A percentile compares a stretch with the other conserved stretches of the same genome.
phyloP scores from a whole-genome alignment of 2,797 vertebrate genomes.

The Falco biarmicus region DNA sequence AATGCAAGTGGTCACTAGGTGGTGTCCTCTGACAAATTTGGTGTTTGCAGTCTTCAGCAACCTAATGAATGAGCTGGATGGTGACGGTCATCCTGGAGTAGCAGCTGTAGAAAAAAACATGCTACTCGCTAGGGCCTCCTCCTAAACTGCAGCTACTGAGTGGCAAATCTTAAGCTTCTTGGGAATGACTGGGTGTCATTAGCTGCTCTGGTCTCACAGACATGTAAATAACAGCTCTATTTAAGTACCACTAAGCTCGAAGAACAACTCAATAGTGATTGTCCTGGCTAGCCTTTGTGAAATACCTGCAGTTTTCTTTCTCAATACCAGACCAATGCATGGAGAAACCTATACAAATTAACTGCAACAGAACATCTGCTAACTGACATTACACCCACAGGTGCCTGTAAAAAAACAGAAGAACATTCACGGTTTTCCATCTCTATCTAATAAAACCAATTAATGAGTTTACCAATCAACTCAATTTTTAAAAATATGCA shows the following conservation, averaged over 20 bases:
- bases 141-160: not conserved
- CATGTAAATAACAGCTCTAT: not conserved
- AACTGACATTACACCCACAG: not conserved
- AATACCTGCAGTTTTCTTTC: not conserved
- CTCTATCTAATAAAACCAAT: not conserved
- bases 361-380: not conserved
- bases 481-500: not conserved
- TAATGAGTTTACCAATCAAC: not conserved
- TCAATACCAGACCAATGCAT: not conserved
- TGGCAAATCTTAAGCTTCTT: not conserved
- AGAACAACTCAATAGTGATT: not conserved
- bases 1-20: constrained; percentile 46
- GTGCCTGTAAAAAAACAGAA: not conserved
- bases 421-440: not conserved
- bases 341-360: not conserved
- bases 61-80: not conserved
- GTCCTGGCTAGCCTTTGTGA: not conserved
- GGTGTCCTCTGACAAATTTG: constrained; percentile 38
- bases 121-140: not conserved
- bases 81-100: not conserved
- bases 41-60: not conserved
- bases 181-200: not conserved
- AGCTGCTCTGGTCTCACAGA: not conserved
- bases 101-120: not conserved
- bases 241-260: not conserved